Evolutionary conservation across 1,140 invertebrate species (phyloP), one percentile per base, ranked within the genome.

Genomic region (Heliconius hermathena): DNA sequence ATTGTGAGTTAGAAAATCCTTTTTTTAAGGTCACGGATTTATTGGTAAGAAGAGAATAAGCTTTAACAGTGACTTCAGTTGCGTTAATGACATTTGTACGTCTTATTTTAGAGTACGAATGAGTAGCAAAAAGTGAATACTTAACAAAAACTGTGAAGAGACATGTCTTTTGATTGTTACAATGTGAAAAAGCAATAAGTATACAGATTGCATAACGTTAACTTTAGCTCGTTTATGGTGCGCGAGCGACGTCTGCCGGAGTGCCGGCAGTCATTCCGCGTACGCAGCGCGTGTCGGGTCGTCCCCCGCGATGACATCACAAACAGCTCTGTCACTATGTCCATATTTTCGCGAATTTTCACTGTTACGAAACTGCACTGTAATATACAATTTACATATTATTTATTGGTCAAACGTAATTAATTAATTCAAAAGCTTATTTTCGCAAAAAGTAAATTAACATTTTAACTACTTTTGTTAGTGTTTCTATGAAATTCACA

Each of bases 241-340:
- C 81, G 83, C 84, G 74, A 76, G 74, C 81, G 76, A 33, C 80
- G 76, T 82, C 77, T 75, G 77, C 74, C 82, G 41, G 41, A 46
- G 41, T 46, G 41, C 13, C 41, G 87, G 82, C 91, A 94, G 92
- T 94, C 82, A 80, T 81, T 86, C 80, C 88, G 89, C 88, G 91
- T 88, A 84, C 90, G 87, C 86, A 90, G 90, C 80, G 81, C 88
- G 88, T 87, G 89, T 73, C 88, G 78, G 84, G 79, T 82, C 81
- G 79, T 82, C 82, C 78, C 74, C 52, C 76, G 66, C 80, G 74
- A 49, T 82, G 83, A 83, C 79, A 79, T 80, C 75, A 80, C 52
- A 29, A 76, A 76, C 77, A 76, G 46, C 54, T 79, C 49, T 57
- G 72, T 70, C 16, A 66, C 57, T 76, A 76, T 80, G 22, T 76